Base-by-base conservation (phyloP, 2,888 invertebrate species). In the Pachymerium ferrugineum region DNA sequence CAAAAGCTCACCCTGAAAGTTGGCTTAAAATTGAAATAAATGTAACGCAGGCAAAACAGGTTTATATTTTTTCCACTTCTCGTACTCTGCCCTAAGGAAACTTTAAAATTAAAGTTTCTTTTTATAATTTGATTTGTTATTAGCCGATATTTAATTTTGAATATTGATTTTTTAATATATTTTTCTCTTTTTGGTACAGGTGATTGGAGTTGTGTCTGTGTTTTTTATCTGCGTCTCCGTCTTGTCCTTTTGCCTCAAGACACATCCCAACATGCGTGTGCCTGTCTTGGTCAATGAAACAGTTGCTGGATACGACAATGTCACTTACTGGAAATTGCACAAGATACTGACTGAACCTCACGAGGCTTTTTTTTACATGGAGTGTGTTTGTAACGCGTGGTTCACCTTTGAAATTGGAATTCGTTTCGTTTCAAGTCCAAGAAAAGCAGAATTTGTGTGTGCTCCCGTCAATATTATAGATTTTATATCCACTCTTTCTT, bases 161-260 rank as follows among this genome's bases (percentile, higher is more conserved):
- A n/a, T n/a, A n/a, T n/a, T n/a, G n/a, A n/a, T n/a, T n/a, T n/a
- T n/a, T n/a, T n/a, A n/a, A n/a, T n/a, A n/a, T n/a, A n/a, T n/a
- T n/a, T n/a, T n/a, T n/a, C n/a, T n/a, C n/a, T n/a, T n/a, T n/a
- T n/a, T n/a, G n/a, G n/a, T 62, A n/a, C 90, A 99, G 97, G 92
- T 97, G 81, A 93, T 99, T 83, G 97, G 97, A 79, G 92, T 97
- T 78, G 90, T 97, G 83, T 98, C 97, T 78, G 97, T 99, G 81
- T 97, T 98, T 88, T 99, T 99, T 89, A 98, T 99, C 84, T 95
- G 97, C 86, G 93, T 97, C 78, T 99, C 98, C 79, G 99, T 99
- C 83, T 87, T 98, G 84, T 97, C 98, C 79, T 99, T 99, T 87
- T 99, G 99, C 86, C 88, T 99, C 83, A 99, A 99, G 87, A 99